Evolutionary conservation across 2,113 vertebrate species (phyloP).

Genomic region (Chionomys nivalis): DNA sequence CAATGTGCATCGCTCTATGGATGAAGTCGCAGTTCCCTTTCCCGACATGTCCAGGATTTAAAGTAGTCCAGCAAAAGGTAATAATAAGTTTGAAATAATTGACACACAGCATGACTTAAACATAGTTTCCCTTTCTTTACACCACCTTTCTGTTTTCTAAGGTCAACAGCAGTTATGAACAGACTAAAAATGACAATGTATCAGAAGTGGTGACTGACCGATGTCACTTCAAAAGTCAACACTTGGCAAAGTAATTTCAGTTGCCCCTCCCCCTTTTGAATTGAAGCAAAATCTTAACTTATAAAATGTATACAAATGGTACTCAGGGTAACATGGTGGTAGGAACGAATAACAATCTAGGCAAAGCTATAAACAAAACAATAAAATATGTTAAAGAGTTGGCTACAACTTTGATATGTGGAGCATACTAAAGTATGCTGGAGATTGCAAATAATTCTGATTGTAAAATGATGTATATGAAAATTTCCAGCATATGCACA

Average conservation of each 20-base stretch:
- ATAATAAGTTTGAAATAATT: slow-evolving; percentile 63
- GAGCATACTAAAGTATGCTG: slow-evolving; percentile 79
- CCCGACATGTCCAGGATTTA: slow-evolving; percentile 58
- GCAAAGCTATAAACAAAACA: slow-evolving; percentile 72
- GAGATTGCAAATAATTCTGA: slow-evolving; percentile 79
- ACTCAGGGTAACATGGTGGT: slow-evolving; percentile 52
- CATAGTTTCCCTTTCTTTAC: slow-evolving; percentile 22
- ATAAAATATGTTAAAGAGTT: slow-evolving; percentile 69
- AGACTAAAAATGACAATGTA: slow-evolving; percentile 56
- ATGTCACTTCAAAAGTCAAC: slow-evolving; percentile 68
- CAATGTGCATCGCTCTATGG: slow-evolving; percentile 47
- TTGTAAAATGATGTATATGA: slow-evolving; percentile 76
- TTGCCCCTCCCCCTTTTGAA: background rate
- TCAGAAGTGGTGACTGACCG: slow-evolving; percentile 75
- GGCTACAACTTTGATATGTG: slow-evolving; percentile 68
- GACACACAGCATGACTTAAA: slow-evolving; percentile 67
- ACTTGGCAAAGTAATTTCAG: slow-evolving; percentile 63
- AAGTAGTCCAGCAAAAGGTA: slow-evolving; percentile 75
- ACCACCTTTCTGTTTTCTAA: slow-evolving; percentile 76
- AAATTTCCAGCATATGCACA: slow-evolving; percentile 82
- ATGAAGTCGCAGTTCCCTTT: slow-evolving; percentile 50
- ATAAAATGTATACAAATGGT: slow-evolving; percentile 76
- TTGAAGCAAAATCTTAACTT: slow-evolving; percentile 72
- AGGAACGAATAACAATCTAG: slow-evolving; percentile 60
- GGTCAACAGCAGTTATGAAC: slow-evolving; percentile 68